Evolutionary conservation across 2,888 invertebrate species (phyloP).

Genomic region (Argyresthia goedartella): DNA sequence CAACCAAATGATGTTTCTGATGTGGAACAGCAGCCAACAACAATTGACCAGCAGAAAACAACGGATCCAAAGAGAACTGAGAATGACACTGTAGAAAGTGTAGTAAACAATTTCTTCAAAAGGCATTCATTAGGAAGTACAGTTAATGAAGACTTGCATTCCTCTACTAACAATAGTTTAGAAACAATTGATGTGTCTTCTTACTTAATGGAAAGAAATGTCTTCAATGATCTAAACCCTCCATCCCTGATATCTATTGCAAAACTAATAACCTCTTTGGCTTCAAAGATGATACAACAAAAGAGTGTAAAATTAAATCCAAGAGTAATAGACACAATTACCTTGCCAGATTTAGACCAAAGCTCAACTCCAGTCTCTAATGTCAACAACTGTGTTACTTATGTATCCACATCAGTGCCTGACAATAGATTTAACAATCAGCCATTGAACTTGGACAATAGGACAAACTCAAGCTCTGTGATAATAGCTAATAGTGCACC

Average conservation of each 20-base stretch:
- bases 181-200: slow-evolving; percentile 1
- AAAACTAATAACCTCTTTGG: no score
- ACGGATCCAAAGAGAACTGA: neutral
- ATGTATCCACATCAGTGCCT: neutral
- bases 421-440: neutral
- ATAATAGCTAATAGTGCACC: slow-evolving; percentile 1
- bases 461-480: neutral
- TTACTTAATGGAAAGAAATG: no score
- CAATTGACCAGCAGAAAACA: neutral
- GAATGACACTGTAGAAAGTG: neutral
- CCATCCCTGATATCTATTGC: no score
- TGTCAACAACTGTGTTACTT: neutral
- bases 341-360: neutral
- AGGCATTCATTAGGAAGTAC: neutral
- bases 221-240: no score
- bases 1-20: slow-evolving; percentile 6
- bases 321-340: neutral
- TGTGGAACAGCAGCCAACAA: neutral
- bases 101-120: slow-evolving; percentile 4
- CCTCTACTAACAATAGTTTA: neutral
- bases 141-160: no score
- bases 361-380: neutral
- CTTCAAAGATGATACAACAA: no score
- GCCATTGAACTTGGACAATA: neutral
- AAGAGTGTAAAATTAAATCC: neutral